Evolutionary conservation across 2,113 vertebrate genomes (phyloP), one percentile per base, ranked within the genome.

Genomic region (Raja brachyura): DNA sequence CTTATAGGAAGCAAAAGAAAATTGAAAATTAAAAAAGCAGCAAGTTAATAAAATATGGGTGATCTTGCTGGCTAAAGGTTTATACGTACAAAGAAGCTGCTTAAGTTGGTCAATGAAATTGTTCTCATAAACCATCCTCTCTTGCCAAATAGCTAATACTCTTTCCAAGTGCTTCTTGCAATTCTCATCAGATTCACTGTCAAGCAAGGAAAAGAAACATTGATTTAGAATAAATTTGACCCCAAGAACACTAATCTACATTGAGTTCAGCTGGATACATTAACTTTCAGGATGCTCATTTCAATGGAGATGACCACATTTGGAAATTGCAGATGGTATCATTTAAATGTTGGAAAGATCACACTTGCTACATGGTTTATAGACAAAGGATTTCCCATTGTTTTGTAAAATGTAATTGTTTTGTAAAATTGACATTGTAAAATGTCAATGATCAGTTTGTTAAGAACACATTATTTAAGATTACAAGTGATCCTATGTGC

Each of bases 111-210:
- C 98, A 95, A 99, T 96, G 66, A 99, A 97, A 95, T 97, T 97
- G 93, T 97, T 98, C 95, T 99, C 99, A 95, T 99, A 99, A 94
- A 99, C 98, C 63, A 97, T 98, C 95, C 99, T 98, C 96, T 99
- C 99, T 95, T 99, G 98, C 99, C 99, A 99, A 95, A 99, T 99
- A 94, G 98, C 98, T 18, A 99, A 95, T 93, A 99, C 98, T 94
- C 99, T 97, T 93, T 97, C 97, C 94, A 99, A 95, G 94, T 99
- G 98, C 93, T 99, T 99, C 96, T 98, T 99, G 95, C 97, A 99
- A 94, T 97, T 97, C 75, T 99, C 99, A 94, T 99, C 99, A 33
- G 98, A 97, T 93, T 98, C 98, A 94, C 99, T 99, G 95, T 79
- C 68, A 54, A 95, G 81, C 48, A 94, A 94, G 93, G 39, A 79